Evolutionary conservation across 1,140 invertebrate genomes (phyloP), one percentile per base, ranked within the genome.

Genomic region (Caerostris darwini): DNA sequence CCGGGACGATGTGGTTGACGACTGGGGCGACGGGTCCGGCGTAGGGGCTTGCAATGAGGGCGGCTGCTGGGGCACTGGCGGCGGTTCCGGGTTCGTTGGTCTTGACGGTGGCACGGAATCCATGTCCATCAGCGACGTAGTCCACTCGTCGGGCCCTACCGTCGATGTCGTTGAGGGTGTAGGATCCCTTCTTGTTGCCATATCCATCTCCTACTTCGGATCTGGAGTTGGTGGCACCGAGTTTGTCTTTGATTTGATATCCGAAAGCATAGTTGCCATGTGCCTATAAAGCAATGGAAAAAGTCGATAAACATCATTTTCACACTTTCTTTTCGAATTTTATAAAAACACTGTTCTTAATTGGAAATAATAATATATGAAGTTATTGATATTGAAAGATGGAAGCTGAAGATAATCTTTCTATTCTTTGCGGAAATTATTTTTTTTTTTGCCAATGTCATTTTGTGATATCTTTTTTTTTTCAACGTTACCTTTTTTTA

Each of bases 61-160:
- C 71, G 6, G 71, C 90, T 34, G 90, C 90, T 17, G 90, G 71
- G 53, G 90, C 90, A 14, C 92, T 87, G 59, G 57, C 83, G 10
- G 91, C 91, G 8, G 91, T 93, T 59, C 92, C 92, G 6, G 59
- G 83, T 58, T 93, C 92, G 83, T 93, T 93, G 54, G 92, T 93
- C 54, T n/a, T 67, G 53, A 93, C 83, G 53, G 19, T 6, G 53
- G 94, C 94, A 3, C 90, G 14, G 82, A 94, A 94, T 34, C 94
- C 94, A 56, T 95, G 59, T 34, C 87, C 69, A 17, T 95, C 94
- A n/a, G 94, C 94, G 17, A 94, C 89, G 71, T 95, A 95, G 8
- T 94, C 86, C 3, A 95, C 95, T 77, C 64, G 69, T 57, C 95
- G 88, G 86, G 58, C 56, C 10, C 90, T 56, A 12, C 95, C 95